phyloP scores from a whole-genome alignment of 2,113 vertebrate genomes.

The Neofelis nebulosa region DNA sequence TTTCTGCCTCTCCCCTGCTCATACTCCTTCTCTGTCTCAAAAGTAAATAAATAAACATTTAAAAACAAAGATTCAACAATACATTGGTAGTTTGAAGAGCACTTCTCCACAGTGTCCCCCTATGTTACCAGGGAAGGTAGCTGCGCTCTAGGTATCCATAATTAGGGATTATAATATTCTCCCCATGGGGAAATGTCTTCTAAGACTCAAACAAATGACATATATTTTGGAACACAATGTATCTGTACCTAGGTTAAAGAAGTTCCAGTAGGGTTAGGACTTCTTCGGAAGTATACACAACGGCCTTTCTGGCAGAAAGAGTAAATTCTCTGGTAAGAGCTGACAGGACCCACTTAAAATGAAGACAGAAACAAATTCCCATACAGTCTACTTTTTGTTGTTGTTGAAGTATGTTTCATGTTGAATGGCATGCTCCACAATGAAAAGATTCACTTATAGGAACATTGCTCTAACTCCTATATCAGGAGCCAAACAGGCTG shows the following conservation, averaged over 20 bases:
- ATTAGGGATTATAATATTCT: neutral
- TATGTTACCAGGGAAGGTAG: neutral
- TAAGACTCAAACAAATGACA: neutral
- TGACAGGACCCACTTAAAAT: neutral
- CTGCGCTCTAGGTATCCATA: neutral
- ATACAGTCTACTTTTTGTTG: neutral
- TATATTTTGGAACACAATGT: neutral
- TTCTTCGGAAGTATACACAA: neutral
- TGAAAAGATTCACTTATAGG: neutral
- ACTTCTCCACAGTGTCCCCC: too few species aligned
- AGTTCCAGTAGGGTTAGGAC: neutral
- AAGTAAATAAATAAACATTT: too few species aligned
- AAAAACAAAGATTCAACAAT: neutral
- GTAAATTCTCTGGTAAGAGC: neutral
- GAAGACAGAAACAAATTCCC: neutral
- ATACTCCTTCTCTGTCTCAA: too few species aligned
- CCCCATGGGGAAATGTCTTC: neutral
- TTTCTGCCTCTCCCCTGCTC: too few species aligned
- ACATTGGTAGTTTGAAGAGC: neutral
- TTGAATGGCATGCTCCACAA: neutral
- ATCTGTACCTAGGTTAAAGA: neutral
- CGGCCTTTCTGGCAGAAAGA: neutral
- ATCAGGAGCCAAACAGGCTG: neutral
- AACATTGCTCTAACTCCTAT: neutral
- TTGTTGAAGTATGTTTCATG: neutral